A percentile compares a stretch with the other conserved stretches of the same genome.
Evolutionary conservation across 37 sponge, comb jelly and placozoan species (phyloP).

Genomic region (Aphrocallistes beatrix): DNA sequence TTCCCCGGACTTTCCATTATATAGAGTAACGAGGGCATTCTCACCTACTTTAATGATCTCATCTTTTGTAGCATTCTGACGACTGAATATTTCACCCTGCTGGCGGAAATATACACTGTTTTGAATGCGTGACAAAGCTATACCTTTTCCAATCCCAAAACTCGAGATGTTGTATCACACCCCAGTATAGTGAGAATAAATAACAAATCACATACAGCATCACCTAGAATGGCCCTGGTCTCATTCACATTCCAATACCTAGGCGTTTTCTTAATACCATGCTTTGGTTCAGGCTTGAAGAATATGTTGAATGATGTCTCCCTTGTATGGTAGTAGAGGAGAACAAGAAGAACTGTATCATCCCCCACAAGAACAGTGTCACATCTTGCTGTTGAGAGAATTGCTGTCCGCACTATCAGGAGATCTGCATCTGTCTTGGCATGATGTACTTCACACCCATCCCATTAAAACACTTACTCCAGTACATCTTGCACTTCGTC

Average conservation of each 20-base stretch:
- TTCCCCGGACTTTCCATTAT: no score
- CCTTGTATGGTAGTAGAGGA: no score
- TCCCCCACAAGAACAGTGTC: background rate
- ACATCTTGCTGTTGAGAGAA: background rate
- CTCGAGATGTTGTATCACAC: constrained; percentile 20
- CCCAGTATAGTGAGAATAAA: constrained; percentile 25
- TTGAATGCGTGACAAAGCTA: background rate
- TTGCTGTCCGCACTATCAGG: background rate
- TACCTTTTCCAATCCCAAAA: constrained; percentile 11
- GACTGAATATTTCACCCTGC: background rate
- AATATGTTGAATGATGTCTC: constrained; percentile 19
- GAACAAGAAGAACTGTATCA: background rate
- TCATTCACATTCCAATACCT: background rate
- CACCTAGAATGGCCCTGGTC: background rate
- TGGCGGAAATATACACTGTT: background rate
- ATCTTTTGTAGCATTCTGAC: background rate
- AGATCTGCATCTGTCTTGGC: background rate
- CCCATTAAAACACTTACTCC: constrained; percentile 27
- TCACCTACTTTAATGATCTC: background rate
- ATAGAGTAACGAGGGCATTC: no score
- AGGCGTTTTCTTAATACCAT: background rate
- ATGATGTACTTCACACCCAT: background rate
- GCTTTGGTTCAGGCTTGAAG: constrained; percentile 21
- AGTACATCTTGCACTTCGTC: constrained; percentile 13
- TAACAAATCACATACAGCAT: constrained; percentile 21